phyloP scores from a whole-genome alignment of 1,140 invertebrate species.

The Eurytemora carolleeae region DNA sequence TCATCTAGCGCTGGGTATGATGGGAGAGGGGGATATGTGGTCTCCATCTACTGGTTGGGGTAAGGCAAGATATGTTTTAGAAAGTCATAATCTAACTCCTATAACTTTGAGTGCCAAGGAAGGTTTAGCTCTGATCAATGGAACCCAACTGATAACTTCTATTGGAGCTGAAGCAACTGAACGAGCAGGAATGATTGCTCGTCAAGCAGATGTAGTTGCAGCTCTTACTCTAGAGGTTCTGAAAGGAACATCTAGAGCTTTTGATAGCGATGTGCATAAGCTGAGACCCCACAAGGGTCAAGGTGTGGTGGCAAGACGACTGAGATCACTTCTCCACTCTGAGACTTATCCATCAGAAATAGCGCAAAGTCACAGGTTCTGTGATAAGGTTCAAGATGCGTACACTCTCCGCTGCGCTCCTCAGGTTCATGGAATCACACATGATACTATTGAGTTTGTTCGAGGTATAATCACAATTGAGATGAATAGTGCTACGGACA shows the following conservation, averaged over 20 bases:
- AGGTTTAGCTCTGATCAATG: slow-evolving; percentile 50
- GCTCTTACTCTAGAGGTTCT: slow-evolving; percentile 47
- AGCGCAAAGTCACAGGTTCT: slow-evolving; percentile 46
- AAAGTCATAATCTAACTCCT: slow-evolving; percentile 36
- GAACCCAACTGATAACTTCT: slow-evolving; percentile 49
- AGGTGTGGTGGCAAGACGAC: slow-evolving; percentile 36
- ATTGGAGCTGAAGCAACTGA: slow-evolving; percentile 46
- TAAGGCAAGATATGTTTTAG: slow-evolving; percentile 40
- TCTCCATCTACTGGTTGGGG: slow-evolving; percentile 47
- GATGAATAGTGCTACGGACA: slow-evolving; percentile 52
- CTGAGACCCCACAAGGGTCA: slow-evolving; percentile 47
- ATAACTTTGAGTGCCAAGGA: slow-evolving; percentile 44
- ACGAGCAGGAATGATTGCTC: slow-evolving; percentile 36
- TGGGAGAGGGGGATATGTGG: slow-evolving; percentile 62
- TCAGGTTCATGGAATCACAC: slow-evolving; percentile 44
- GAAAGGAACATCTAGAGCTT: slow-evolving; percentile 47
- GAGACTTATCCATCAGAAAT: slow-evolving; percentile 46
- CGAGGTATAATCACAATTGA: slow-evolving; percentile 39
- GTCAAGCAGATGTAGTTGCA: slow-evolving; percentile 49
- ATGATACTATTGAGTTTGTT: slow-evolving; percentile 49
- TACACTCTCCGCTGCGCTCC: slow-evolving; percentile 50
- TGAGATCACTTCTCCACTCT: slow-evolving; percentile 44
- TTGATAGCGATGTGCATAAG: slow-evolving; percentile 43
- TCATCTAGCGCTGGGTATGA: slow-evolving; percentile 43
- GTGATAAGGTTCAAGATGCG: slow-evolving; percentile 48